Evolutionary conservation across 2,113 vertebrate genomes (phyloP), one percentile per base, ranked within the genome.

Genomic region (Esox niger): DNA sequence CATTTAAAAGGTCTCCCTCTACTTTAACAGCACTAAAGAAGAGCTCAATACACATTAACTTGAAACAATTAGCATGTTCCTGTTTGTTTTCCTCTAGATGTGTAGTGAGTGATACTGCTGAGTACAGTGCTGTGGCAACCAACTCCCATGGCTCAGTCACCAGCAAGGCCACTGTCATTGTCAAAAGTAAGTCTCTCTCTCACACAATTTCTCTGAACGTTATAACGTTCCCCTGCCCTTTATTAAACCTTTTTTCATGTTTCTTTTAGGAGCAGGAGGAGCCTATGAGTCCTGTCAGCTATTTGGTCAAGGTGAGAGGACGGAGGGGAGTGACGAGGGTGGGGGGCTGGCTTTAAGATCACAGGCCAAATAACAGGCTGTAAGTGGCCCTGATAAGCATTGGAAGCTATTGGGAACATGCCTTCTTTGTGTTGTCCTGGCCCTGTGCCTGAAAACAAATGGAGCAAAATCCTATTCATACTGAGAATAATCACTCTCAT

Each of bases 81-180:
- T 43, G 0, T 70, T n/a, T 54, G 2, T 9, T 62, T 29, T 7
- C 66, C 33, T 67, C 63, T 58, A 98, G 97, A 92, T 94, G 94
- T 30, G 74, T 84, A 61, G 92, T 95, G 52, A 93, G 93, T 10
- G 96, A 99, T 69, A 95, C 93, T 0, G 97, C 93, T 0, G 95
- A 95, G 4, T 99, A 98, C 84, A 93, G 93, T 0, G 97, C 93
- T 0, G 94, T 98, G 79, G 95, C 95, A 6, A 96, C 93, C 38
- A 99, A 96, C 15, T 69, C 79, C 1, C 90, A 98, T 0, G 96
- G 97, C 8, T 94, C 95, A 11, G 86, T 86, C 29, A 93, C 92
- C 8, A 96, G 94, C 80, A 95, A 87, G 43, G 95, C 95, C 0
- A 91, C 92, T 0, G 92, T 99, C 27, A 81, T 13, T 54, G 43